These are phyloP conservation scores for Brachyalestes nurse DNA, from an alignment of 2,797 vertebrate genomes.

Conservation along the genomic window DNA sequence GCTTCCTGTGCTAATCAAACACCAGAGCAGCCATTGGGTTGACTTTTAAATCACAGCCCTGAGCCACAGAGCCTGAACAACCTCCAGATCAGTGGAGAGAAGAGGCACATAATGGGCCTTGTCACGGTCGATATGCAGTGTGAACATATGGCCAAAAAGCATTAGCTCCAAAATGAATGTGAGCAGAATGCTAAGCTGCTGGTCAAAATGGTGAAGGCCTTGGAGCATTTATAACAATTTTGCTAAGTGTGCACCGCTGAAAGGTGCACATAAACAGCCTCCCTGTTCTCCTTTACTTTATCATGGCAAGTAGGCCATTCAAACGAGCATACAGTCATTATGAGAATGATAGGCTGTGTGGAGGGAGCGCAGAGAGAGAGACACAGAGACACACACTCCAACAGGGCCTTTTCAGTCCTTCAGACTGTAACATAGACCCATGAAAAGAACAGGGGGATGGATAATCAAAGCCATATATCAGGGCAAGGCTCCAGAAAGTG, in stretches of 20 bases:
- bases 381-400: too few relatives aligned
- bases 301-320: constrained; percentile 27
- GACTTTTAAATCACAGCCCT: constrained; percentile 57
- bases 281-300: constrained; percentile 10
- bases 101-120: constrained; percentile 37
- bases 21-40: constrained; percentile 33
- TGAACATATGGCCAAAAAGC: constrained; percentile 34
- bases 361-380: too few relatives aligned
- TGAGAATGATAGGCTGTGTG: constrained; percentile 5
- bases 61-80: constrained; percentile 41
- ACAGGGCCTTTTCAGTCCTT: constrained; percentile 26
- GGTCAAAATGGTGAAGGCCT: background rate
- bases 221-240: constrained; percentile 10
- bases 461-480: constrained; percentile 61
- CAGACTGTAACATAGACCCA: constrained; percentile 35
- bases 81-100: constrained; percentile 44
- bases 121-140: constrained; percentile 37
- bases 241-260: background rate
- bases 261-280: background rate
- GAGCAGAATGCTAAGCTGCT: constrained; percentile 20
- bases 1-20: constrained; percentile 60
- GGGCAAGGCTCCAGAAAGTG: constrained; percentile 49
- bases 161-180: constrained; percentile 35
- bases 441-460: constrained; percentile 44
- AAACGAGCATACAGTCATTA: constrained; percentile 16